Evolutionary conservation across 2,797 vertebrate species (phyloP).

Genomic region (Neosilurus hyrtlii): DNA sequence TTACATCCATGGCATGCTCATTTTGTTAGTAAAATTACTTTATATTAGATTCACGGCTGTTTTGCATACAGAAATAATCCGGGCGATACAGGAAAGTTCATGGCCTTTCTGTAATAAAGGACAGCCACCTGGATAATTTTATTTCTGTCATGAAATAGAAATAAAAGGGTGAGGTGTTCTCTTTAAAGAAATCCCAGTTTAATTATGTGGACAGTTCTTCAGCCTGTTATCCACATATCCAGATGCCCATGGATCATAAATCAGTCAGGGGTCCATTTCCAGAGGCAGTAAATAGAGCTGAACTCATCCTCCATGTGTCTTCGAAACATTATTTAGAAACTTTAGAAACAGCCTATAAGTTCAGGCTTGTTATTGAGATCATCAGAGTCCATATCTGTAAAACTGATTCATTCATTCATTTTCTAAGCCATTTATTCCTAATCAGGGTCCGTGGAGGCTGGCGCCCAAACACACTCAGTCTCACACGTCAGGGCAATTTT

Average conservation of each 20-base stretch:
- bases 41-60: not conserved
- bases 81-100: not conserved
- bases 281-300: constrained; percentile 1
- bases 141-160: constrained; percentile 13
- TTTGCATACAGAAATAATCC: not conserved
- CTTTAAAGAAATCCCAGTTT: constrained; percentile 34
- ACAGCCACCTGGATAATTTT: not conserved
- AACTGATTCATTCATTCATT: no score
- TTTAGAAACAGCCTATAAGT: no score
- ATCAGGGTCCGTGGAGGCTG: no score
- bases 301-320: not conserved
- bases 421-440: no score
- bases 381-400: not conserved
- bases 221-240: constrained; percentile 29
- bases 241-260: constrained; percentile 23
- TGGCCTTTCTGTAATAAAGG: not conserved
- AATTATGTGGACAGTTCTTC: constrained; percentile 28
- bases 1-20: no score
- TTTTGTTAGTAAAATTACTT: not conserved
- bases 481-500: no score
- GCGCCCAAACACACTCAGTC: no score
- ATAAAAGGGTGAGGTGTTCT: not conserved
- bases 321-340: no score
- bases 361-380: constrained; percentile 16
- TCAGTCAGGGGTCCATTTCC: constrained; percentile 19